These are phyloP conservation scores for Phalacrocorax aristotelis DNA, from an alignment of 2,113 vertebrate species.

Conservation along the genomic window DNA sequence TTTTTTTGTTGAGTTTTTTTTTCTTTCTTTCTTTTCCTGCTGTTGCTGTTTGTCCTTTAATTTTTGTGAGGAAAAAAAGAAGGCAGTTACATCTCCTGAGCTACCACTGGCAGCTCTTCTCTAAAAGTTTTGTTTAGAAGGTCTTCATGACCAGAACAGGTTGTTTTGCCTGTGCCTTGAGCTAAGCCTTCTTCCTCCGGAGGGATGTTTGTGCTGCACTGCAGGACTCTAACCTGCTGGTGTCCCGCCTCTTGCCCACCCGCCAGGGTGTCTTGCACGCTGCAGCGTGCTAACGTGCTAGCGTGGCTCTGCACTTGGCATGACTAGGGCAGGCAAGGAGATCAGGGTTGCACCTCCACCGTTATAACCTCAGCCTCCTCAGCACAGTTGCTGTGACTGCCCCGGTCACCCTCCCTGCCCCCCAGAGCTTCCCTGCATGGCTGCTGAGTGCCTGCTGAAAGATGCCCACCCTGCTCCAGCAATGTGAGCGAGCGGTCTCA, in stretches of 20 bases:
- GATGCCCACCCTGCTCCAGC: background rate
- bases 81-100: background rate
- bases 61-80: background rate
- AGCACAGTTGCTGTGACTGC: rapidly evolving
- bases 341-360: background rate
- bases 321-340: background rate
- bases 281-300: background rate
- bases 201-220: background rate
- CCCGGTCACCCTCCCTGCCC: background rate
- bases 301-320: background rate
- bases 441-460: background rate
- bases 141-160: background rate
- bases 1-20: background rate
- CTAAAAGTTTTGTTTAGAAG: background rate
- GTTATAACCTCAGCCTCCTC: too few relatives aligned
- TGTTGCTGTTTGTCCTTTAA: background rate
- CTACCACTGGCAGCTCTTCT: background rate
- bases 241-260: background rate
- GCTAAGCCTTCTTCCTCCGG: background rate
- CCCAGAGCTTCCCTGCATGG: background rate
- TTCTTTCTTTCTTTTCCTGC: background rate
- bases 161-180: background rate
- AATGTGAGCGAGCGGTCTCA: background rate
- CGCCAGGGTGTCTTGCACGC: too few relatives aligned
- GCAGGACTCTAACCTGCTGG: background rate